Base-by-base conservation (phyloP, 1,140 invertebrate species). In the Neotoxoptera formosana region DNA sequence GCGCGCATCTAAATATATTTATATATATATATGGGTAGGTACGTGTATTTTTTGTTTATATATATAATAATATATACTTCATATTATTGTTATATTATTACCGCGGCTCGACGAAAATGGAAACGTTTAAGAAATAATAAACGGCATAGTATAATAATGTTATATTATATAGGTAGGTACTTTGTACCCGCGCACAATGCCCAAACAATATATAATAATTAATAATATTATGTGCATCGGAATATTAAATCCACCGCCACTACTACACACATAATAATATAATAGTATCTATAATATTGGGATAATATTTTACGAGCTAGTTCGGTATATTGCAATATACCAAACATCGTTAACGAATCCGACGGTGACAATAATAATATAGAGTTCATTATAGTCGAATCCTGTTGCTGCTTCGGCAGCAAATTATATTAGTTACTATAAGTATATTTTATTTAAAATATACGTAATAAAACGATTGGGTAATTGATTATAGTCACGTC, bases 321-420 rank as follows among this genome's bases (percentile, higher is more conserved):
- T 30, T 67, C 60, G 11, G 14, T 9, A 25, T 11, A 11, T 2
- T 2, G 30, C 6, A 67, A 30, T 60, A 30, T 56, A 47, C 2
- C 11, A 47, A 11, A 51, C 17, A 51, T 51, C 6, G 30, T 67
- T 67, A 67, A 67, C 30, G 30, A 14, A 67, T 14, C 30, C 11
- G 23, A 41, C 36, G 21, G 25, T 25, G 3, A 9, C 7, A 21
- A 7, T 11, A 17, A 36, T 21, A 6, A 9, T 34, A 6, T 36
- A 30, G 11, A 53, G 86, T 88, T 88, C 48, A 88, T 88, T 36
- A 88, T n/a, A n/a, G 86, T 88, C n/a, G 86, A 48, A 88, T 88
- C 48, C 86, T 36, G 86, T 14, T 17, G 48, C 1, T 17, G 48
- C 48, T 17, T 3, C 83, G 14, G 30, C 25, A n/a, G n/a, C n/a